These are phyloP conservation scores for Anthopleura xanthogrammica DNA, from an alignment of 92 coral and sea anemone genomes.

Conservation along the genomic window DNA sequence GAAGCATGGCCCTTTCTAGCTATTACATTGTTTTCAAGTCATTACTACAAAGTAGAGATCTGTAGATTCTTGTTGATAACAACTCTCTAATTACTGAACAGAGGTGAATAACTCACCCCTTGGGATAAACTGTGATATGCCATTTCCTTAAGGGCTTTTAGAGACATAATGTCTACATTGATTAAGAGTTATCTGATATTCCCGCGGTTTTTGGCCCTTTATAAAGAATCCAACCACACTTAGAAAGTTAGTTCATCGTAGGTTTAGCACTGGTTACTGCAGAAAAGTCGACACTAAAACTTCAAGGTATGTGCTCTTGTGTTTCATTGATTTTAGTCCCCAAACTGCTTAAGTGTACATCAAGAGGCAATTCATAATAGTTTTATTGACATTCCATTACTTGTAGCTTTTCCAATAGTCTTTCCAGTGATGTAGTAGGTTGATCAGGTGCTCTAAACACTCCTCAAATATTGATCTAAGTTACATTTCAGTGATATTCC, in stretches of 20 bases:
- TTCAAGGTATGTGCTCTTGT: neutral
- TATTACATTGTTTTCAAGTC: neutral
- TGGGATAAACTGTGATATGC: neutral
- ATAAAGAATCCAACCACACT: neutral
- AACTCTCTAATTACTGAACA: neutral
- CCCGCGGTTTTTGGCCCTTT: constrained; percentile 8
- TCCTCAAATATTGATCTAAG: no score
- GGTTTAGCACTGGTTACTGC: constrained; percentile 1
- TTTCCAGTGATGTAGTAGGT: no score
- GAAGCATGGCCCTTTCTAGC: neutral
- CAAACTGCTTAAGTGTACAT: neutral
- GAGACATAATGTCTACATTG: constrained; percentile 3
- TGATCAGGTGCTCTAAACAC: no score
- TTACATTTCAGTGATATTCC: no score
- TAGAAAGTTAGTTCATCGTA: constrained; percentile 8
- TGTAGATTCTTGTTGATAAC: neutral
- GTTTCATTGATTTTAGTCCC: neutral
- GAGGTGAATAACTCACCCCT: neutral
- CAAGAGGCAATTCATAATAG: neutral
- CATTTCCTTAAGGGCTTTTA: constrained; percentile 6
- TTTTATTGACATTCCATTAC: neutral
- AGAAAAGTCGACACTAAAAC: neutral
- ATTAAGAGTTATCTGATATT: neutral
- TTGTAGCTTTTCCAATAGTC: no score
- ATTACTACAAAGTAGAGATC: neutral